A percentile compares a stretch with the other conserved stretches of the same genome.
These are phyloP conservation scores for Lydus trimaculatus DNA, from an alignment of 2,888 invertebrate genomes.

Conservation along the genomic window DNA sequence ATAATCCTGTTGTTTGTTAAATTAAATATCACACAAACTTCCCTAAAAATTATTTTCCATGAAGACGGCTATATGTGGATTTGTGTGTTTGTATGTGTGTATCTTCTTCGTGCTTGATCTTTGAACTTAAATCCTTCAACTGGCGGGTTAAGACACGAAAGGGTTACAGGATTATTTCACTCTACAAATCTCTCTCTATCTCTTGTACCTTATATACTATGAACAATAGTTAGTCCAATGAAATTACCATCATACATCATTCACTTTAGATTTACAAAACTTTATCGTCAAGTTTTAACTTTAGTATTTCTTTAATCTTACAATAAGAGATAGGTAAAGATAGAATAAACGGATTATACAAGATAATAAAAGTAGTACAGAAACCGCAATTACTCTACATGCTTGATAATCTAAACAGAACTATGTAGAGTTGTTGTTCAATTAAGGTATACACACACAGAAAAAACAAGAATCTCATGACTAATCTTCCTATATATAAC, in stretches of 20 bases:
- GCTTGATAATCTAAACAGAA: not conserved
- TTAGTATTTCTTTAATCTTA: too few species aligned
- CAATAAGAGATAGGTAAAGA: too few species aligned
- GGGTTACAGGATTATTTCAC: constrained; percentile 36
- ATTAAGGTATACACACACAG: not conserved
- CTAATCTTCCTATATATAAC: not conserved
- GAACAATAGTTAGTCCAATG: constrained; percentile 35
- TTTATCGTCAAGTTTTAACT: constrained; percentile 21
- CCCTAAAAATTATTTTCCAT: constrained; percentile 49
- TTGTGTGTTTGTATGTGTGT: not conserved
- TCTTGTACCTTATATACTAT: constrained; percentile 22
- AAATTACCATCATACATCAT: constrained; percentile 43
- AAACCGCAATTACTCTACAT: not conserved
- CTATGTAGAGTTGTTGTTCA: not conserved
- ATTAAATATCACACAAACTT: constrained; percentile 58
- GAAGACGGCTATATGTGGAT: constrained; percentile 33
- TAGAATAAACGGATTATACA: not conserved
- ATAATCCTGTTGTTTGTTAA: constrained; percentile 56
- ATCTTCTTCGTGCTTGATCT: constrained; percentile 44
- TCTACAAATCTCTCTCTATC: not conserved
- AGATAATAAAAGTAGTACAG: not conserved
- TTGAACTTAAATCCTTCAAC: constrained; percentile 52
- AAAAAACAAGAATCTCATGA: not conserved
- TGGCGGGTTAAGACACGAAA: constrained; percentile 47
- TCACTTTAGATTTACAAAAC: constrained; percentile 37